These are phyloP conservation scores for Pammene aurita DNA, from an alignment of 2,888 invertebrate species.

Conservation along the genomic window DNA sequence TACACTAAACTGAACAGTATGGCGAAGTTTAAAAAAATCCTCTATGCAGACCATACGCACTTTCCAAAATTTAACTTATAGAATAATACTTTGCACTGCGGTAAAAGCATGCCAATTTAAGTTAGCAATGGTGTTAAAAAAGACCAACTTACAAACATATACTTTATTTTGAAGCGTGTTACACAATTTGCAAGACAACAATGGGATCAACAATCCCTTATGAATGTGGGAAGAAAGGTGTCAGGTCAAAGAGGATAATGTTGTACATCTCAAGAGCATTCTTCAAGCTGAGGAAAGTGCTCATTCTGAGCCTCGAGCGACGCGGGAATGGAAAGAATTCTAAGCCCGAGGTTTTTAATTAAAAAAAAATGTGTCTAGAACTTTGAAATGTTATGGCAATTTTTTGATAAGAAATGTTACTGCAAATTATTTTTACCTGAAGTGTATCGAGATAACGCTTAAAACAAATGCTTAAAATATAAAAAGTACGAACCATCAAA, in stretches of 20 bases:
- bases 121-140: too few species aligned
- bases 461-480: too few species aligned
- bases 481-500: too few species aligned
- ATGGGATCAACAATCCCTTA: slow-evolving; percentile 4
- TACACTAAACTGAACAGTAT: too few species aligned
- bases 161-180: background rate
- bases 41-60: too few species aligned
- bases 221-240: slow-evolving; percentile 15
- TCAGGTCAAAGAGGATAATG: slow-evolving; percentile 24
- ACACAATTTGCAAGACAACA: background rate
- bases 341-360: slow-evolving; percentile 2
- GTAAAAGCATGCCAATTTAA: too few species aligned
- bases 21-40: too few species aligned
- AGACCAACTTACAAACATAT: too few species aligned
- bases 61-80: too few species aligned
- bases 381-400: background rate
- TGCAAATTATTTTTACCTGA: background rate
- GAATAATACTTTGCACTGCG: too few species aligned
- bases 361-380: slow-evolving; percentile 1
- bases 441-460: background rate
- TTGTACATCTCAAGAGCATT: slow-evolving; percentile 19
- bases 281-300: background rate
- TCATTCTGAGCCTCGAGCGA: slow-evolving; percentile 8
- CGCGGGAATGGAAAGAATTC: slow-evolving; percentile 9
- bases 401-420: background rate